Evolutionary conservation across 92 coral and sea anemone genomes (phyloP), one percentile per base, ranked within the genome.

Genomic region (Isaurus tuberculatus): DNA sequence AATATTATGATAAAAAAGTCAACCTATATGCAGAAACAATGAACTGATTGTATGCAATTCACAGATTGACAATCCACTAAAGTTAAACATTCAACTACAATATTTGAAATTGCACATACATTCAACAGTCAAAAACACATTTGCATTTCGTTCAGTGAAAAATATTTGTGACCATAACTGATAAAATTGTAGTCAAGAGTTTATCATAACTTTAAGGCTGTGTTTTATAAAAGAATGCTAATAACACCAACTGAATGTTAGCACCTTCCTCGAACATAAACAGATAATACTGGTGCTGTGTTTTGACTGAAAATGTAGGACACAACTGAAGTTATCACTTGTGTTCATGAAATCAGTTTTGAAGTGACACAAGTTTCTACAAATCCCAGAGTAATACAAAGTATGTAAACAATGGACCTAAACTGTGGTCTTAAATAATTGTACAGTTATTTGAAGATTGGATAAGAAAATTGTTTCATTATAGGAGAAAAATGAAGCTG

Each of bases 301-400:
- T 61, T 2, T 23, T 61, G 23, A 23, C 67, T 61, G 23, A 61
- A 61, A 61, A 13, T 25, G 31, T 61, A 61, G 28, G 29, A 61
- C n/a, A 23, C 23, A 61, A 9, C 23, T 61, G 4, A 61, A 61
- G 67, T 61, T 25, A 22, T 61, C 31, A 61, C 67, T 61, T 61
- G 67, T 23, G 23, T 61, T 53, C 19, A 53, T 53, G 61, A 53
- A 53, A 53, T 53, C 61, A 53, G 61, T 53, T 53, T 53, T 53
- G 4, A 61, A 61, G 26, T 61, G 28, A 61, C 29, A 13, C 67
- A 61, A 23, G 4, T 36, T 7, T 36, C 67, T 61, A 5, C 23
- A 61, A 61, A 61, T 61, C 67, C 67, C 67, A 19, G 19, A 61
- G 3, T 61, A 61, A 9, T 61, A 61, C 67, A 61, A 61, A 61